phyloP scores from a whole-genome alignment of 2,113 vertebrate species.

The Pollimyrus isidori region DNA sequence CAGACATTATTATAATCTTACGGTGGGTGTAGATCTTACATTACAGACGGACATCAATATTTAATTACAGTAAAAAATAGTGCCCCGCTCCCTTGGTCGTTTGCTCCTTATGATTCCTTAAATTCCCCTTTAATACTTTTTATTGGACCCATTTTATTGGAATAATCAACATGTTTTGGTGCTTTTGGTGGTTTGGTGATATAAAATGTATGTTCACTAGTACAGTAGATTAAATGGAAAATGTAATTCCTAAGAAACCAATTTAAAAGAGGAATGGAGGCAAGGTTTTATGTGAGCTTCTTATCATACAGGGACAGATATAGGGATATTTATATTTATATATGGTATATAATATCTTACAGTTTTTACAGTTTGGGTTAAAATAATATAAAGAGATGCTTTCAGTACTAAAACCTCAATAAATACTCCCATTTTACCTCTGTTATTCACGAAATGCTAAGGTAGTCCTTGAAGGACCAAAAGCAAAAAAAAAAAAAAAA shows the following conservation, averaged over 20 bases:
- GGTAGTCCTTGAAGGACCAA: background rate
- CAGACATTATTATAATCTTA: background rate
- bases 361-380: background rate
- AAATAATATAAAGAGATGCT: background rate
- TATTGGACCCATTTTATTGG: background rate
- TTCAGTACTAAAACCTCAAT: background rate
- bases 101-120: background rate
- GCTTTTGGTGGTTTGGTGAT: background rate
- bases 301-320: background rate
- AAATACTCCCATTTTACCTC: background rate
- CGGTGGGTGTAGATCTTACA: background rate
- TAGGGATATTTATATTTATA: background rate
- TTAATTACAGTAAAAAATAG: slow-evolving; percentile 12
- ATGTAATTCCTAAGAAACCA: background rate
- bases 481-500: background rate
- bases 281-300: background rate
- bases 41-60: slow-evolving; percentile 6
- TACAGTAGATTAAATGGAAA: background rate
- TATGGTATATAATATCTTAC: background rate
- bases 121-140: background rate
- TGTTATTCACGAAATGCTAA: background rate
- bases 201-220: background rate
- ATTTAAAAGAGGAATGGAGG: background rate
- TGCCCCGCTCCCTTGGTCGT: background rate
- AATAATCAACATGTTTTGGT: background rate